Evolutionary conservation across 2,113 vertebrate genomes (phyloP), one percentile per base, ranked within the genome.

Genomic region (Cepphus grylle): DNA sequence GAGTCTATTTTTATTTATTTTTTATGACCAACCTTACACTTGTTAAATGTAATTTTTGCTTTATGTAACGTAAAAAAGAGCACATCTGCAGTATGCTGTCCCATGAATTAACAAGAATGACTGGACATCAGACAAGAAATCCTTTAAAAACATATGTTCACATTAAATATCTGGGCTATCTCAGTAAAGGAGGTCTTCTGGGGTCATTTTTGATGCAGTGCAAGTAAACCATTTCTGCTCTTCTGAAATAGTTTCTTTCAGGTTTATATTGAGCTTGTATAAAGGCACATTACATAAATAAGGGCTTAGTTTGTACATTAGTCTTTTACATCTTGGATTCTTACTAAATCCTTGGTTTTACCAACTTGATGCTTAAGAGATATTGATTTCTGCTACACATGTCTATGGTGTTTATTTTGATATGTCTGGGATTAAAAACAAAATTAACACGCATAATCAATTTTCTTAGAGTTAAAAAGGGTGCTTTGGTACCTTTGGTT

Each of bases 391-490:
- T 96, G 92, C 88, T 95, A 80, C 45, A 30, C 89, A 67, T 96
- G 92, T 97, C 97, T 97, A 49, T 97, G 86, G 96, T 96, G 97
- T 97, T 98, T 98, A 94, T 98, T 98, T 98, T 98, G 87, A 95
- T 97, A 97, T 97, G 92, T 82, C 94, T 85, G 86, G 97, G 97
- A 98, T 98, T 98, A 98, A 98, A 98, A 97, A 87, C 93, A 90
- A 98, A 98, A 98, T 98, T 98, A 98, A 97, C 97, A 97, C 81
- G 89, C 96, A 96, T 98, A 98, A 98, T 98, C 97, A 95, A 93
- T 97, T 98, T 95, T 97, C 93, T 77, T 73, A 87, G 97, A 86
- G 94, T 93, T 96, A 94, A 93, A 85, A 92, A 97, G 90, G 93
- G 82, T 55, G 52, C 80, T 95, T 96, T 92, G 74, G 72, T 93